phyloP scores from a whole-genome alignment of 2,888 invertebrate genomes.

The Magallana nippona region DNA sequence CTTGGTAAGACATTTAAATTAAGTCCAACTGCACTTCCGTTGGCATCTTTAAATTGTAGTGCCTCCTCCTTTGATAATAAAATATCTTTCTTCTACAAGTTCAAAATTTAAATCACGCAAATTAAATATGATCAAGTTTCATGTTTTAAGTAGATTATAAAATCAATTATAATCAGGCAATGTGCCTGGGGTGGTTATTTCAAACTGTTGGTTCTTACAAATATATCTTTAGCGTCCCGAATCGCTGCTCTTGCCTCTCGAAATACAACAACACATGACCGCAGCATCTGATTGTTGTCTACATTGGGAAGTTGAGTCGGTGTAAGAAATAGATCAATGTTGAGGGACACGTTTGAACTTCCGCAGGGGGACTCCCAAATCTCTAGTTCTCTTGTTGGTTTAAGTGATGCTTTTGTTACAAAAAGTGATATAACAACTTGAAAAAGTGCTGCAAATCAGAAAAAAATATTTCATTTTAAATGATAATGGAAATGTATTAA shows the following conservation, averaged over 20 bases:
- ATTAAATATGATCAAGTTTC: background rate
- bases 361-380: constrained; percentile 10
- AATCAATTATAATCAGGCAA: background rate
- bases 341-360: background rate
- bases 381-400: background rate
- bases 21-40: background rate
- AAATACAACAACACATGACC: constrained; percentile 9
- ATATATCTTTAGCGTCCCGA: background rate
- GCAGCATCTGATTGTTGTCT: background rate
- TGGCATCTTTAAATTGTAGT: background rate
- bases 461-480: background rate
- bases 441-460: background rate
- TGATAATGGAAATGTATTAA: background rate
- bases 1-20: background rate
- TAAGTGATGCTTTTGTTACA: background rate
- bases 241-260: constrained; percentile 5
- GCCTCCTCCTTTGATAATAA: background rate
- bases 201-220: background rate
- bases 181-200: too few relatives aligned
- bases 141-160: background rate
- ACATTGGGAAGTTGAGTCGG: background rate
- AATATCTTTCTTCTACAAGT: background rate
- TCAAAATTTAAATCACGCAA: background rate
- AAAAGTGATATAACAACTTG: background rate
- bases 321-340: background rate